Evolutionary conservation across 53 echinoderm and acorn worm species (phyloP).

Genomic region (Crossaster papposus): DNA sequence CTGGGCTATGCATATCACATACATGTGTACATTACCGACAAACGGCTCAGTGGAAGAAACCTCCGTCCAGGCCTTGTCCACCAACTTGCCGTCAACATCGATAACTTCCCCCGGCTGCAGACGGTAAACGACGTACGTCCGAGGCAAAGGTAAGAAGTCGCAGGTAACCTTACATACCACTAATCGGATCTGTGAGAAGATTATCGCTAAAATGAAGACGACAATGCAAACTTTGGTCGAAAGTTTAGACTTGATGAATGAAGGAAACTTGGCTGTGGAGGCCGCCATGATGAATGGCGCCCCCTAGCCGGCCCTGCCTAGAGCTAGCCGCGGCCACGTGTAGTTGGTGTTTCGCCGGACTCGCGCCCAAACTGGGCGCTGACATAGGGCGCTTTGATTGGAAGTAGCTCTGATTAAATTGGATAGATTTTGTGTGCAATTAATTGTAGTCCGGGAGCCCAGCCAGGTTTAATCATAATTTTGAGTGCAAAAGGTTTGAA

Average conservation of each 20-base stretch:
- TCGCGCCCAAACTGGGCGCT: no score
- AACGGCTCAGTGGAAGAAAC: constrained; percentile 64
- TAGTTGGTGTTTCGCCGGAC: no score
- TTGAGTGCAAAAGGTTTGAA: no score
- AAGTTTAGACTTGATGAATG: constrained; percentile 31
- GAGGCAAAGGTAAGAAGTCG: constrained; percentile 66
- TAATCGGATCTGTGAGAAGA: constrained; percentile 34
- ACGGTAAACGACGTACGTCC: constrained; percentile 72
- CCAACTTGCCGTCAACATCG: constrained; percentile 77
- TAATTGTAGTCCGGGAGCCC: no score
- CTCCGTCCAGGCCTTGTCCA: constrained; percentile 70
- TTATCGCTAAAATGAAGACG: constrained; percentile 40
- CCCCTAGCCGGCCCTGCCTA: no score
- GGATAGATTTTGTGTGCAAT: no score
- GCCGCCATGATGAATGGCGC: constrained; percentile 56
- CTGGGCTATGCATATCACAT: no score
- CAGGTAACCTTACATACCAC: constrained; percentile 48
- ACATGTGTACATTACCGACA: constrained; percentile 80
- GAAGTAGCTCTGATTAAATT: no score
- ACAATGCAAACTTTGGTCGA: constrained; percentile 37
- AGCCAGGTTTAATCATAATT: no score
- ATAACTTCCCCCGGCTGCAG: constrained; percentile 67
- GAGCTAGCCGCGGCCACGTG: no score
- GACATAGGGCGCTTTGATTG: no score
- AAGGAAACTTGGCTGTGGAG: constrained; percentile 25